A percentile compares a stretch with the other conserved stretches of the same genome.
Conservation (phyloP, 2,888 invertebrate species). For the Tromatobia lineatoria region DNA sequence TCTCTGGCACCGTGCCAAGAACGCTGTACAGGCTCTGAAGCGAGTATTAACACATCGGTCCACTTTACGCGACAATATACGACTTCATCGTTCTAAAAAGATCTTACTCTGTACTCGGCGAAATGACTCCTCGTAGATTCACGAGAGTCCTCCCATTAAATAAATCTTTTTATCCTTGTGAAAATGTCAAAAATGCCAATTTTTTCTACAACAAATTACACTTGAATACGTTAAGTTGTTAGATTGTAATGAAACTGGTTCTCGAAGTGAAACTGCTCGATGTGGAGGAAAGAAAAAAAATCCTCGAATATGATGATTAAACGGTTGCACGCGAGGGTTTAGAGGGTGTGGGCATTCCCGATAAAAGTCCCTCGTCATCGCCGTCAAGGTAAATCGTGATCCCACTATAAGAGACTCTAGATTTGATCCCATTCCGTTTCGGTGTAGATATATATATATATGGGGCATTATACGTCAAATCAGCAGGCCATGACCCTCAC, state of each 20-base stretch:
- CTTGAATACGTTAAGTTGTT: slow-evolving; percentile 11
- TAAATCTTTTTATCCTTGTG: not conserved
- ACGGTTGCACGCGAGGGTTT: slow-evolving; percentile 26
- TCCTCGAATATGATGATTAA: slow-evolving; percentile 34
- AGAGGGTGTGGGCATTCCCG: slow-evolving; percentile 51
- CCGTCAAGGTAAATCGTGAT: slow-evolving; percentile 30
- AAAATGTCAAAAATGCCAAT: not conserved
- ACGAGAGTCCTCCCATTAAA: not conserved
- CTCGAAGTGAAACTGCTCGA: slow-evolving; percentile 1
- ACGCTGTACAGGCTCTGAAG: slow-evolving; percentile 13
- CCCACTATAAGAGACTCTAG: slow-evolving; percentile 51
- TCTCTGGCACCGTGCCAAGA: slow-evolving; percentile 41
- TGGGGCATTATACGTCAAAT: no score
- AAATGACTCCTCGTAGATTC: slow-evolving; percentile 29
- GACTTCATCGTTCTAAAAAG: slow-evolving; percentile 32
- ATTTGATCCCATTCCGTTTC: slow-evolving; percentile 56
- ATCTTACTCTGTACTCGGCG: not conserved
- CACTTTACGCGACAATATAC: slow-evolving; percentile 36
- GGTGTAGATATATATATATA: no score
- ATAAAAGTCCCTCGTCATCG: slow-evolving; percentile 59
- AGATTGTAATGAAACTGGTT: slow-evolving; percentile 8
- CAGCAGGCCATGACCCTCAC: no score
- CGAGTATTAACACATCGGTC: slow-evolving; percentile 44
- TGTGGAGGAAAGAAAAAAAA: slow-evolving; percentile 17
- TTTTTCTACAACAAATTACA: slow-evolving; percentile 1